phyloP scores from a whole-genome alignment of 2,113 vertebrate genomes.

The Strix aluco region DNA sequence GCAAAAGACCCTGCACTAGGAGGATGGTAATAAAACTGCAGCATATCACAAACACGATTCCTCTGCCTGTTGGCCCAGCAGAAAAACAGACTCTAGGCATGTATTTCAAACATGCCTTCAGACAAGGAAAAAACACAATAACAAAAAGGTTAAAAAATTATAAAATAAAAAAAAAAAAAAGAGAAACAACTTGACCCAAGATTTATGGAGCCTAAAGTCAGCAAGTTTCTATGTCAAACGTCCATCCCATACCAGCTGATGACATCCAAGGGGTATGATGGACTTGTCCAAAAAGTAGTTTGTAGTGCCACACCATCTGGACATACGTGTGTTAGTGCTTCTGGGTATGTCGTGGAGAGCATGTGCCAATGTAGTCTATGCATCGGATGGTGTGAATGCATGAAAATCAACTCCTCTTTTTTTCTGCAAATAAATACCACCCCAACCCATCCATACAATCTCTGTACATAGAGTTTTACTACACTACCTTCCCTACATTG shows the following conservation, averaged over 20 bases:
- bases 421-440: neutral
- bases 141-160: neutral
- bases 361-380: neutral
- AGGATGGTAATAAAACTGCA: neutral
- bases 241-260: neutral
- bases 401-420: neutral
- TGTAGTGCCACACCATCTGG: neutral
- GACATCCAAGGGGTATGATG: neutral
- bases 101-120: neutral
- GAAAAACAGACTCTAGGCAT: neutral
- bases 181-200: neutral
- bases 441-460: fast-evolving
- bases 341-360: fast-evolving
- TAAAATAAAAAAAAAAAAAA: neutral
- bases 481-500: neutral
- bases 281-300: neutral
- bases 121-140: neutral
- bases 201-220: neutral
- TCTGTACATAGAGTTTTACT: neutral
- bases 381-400: neutral
- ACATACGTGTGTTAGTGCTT: neutral
- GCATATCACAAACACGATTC: fast-evolving
- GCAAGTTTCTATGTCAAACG: neutral
- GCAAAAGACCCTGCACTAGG: neutral
- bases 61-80: neutral